Base-by-base conservation (phyloP, 2,113 vertebrate species). In the Phyllopteryx taeniolatus region DNA sequence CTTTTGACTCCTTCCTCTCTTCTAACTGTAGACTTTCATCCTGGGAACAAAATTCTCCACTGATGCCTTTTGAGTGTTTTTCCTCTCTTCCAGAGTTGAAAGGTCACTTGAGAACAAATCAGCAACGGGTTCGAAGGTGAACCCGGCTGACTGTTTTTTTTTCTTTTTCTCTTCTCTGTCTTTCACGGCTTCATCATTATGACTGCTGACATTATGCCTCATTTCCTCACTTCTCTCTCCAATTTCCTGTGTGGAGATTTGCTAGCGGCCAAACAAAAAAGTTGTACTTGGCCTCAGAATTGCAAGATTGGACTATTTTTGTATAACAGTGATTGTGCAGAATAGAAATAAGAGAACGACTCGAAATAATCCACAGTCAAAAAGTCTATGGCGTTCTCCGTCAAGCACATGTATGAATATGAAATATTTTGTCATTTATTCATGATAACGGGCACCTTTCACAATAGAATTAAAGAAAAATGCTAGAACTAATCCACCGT, bases 101-200 rank as follows among this genome's bases (percentile, higher is more conserved):
- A 86, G 84, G 80, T 88, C 83, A 85, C 67, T 47, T 42, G 64
- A 73, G 77, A 80, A 85, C 84, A 80, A 84, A 87, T 88, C 73
- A 49, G 76, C 59, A 57, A 19, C 51, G 73, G 62, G 83, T 81
- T 85, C 82, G 76, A 72, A 83, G 81, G 65, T 85, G 62, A 56
- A 64, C 44, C 54, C 42, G 43, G 53, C 39, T 39, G 67, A 61
- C 60, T 74, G 63, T 66, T 61, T 74, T 67, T 77, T 46, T 66
- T 46, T 17, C 22, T 64, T n/a, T 19, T 66, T 66, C 11, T 46
- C 42, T n/a, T 8, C 31, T 42, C 35, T 42, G 35, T 20, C 64
- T 22, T 62, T 64, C 75, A 14, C 64, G 8, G 20, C 65, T 72
- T 83, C 71, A 46, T 73, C 53, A 22, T 54, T 20, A 56, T 56